Percentiles rank a stretch among this genome's conserved stretches.
Evolutionary conservation across 1,140 invertebrate species (phyloP).

Genomic region (Drosophila sp.): DNA sequence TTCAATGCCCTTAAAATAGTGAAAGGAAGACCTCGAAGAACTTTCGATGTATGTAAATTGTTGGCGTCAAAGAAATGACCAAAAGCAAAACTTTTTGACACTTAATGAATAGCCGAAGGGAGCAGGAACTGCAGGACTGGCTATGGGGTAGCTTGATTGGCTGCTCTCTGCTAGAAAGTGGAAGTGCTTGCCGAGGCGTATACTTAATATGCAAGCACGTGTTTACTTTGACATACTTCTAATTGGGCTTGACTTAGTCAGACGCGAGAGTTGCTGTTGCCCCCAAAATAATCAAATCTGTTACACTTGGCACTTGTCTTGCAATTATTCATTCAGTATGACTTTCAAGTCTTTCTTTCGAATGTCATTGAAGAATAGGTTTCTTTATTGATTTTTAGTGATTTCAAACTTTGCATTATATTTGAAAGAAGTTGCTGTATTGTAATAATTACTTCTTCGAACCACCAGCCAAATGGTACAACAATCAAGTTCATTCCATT

Average conservation of each 20-base stretch:
- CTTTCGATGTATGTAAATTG: slow-evolving; percentile 71
- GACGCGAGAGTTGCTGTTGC: not conserved
- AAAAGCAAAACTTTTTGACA: slow-evolving; percentile 80
- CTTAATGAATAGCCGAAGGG: slow-evolving; percentile 68
- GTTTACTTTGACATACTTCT: slow-evolving; percentile 79
- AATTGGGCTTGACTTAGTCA: slow-evolving; percentile 48
- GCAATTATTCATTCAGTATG: not conserved
- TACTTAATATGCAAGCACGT: slow-evolving; percentile 65
- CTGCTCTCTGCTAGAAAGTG: slow-evolving; percentile 54
- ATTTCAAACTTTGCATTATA: slow-evolving; percentile 1
- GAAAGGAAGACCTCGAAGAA: slow-evolving; percentile 29
- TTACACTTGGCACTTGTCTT: not conserved
- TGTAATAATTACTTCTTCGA: slow-evolving; percentile 15
- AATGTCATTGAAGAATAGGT: slow-evolving; percentile 3
- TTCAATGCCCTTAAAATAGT: slow-evolving; percentile 27
- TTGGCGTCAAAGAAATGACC: slow-evolving; percentile 61
- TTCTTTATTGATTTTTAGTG: slow-evolving; percentile 12
- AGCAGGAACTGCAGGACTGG: slow-evolving; percentile 24
- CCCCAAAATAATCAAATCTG: not conserved
- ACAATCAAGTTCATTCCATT: slow-evolving; percentile 45
- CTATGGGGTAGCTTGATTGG: slow-evolving; percentile 61
- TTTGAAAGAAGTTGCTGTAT: not conserved
- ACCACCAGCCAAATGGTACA: slow-evolving; percentile 20
- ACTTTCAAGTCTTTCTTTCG: no score
- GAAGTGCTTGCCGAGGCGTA: slow-evolving; percentile 52